phyloP scores from a whole-genome alignment of 2,797 vertebrate genomes.

The Ceyx erithaca region DNA sequence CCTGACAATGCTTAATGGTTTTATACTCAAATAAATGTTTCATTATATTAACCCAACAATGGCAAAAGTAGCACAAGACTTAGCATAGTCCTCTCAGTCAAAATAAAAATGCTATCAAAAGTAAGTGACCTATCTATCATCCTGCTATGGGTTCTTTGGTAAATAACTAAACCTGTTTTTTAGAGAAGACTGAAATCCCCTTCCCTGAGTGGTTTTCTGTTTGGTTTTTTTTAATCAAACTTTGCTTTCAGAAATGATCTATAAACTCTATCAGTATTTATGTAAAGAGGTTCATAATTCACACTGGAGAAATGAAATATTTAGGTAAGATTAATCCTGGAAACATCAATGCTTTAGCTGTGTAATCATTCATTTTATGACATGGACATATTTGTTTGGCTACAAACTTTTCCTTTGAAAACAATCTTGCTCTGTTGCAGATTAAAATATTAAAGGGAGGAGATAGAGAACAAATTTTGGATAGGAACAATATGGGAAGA shows the following conservation, averaged over 20 bases:
- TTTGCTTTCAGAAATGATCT: constrained; percentile 22
- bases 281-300: constrained; percentile 47
- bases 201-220: neutral
- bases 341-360: constrained; percentile 9
- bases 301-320: constrained; percentile 55
- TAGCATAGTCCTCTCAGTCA: neutral
- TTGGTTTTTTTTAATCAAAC: constrained; percentile 24
- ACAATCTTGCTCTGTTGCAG: neutral
- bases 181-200: constrained; percentile 2
- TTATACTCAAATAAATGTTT: neutral
- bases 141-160: neutral
- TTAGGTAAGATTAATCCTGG: constrained; percentile 44
- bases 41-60: neutral
- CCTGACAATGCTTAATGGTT: neutral
- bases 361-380: constrained; percentile 18
- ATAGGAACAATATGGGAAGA: neutral
- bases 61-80: neutral
- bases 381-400: neutral
- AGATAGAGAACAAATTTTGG: neutral
- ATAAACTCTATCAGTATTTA: constrained; percentile 29
- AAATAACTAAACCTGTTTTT: neutral
- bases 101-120: neutral
- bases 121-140: neutral
- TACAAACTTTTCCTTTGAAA: neutral
- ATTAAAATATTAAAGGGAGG: neutral